Percentiles rank a stretch among this genome's conserved stretches.
Evolutionary conservation across 2,797 vertebrate species (phyloP).

Genomic region (Tokudaia tokunoshimensis): DNA sequence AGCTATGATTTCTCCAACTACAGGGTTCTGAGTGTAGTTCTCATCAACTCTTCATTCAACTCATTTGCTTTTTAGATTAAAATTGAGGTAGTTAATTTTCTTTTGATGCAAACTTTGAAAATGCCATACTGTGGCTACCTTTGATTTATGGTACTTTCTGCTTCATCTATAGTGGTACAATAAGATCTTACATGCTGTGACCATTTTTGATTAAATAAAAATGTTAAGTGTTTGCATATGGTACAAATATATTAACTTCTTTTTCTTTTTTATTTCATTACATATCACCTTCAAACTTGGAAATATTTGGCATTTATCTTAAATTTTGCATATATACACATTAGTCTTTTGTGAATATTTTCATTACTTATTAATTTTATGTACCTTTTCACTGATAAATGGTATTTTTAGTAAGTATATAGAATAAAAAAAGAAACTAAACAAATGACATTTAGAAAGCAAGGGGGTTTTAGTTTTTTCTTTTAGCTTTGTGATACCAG

Average conservation of each 20-base stretch:
- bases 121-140: background rate
- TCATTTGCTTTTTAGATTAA: slow-evolving; percentile 1
- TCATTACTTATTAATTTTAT: background rate
- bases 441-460: background rate
- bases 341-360: slow-evolving; percentile 44
- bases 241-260: background rate
- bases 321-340: slow-evolving; percentile 9
- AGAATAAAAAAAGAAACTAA: slow-evolving; percentile 59
- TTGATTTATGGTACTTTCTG: slow-evolving; percentile 14
- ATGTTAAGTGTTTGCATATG: slow-evolving; percentile 42
- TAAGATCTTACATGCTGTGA: background rate
- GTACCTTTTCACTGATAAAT: slow-evolving; percentile 10
- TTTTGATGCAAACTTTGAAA: slow-evolving; percentile 52
- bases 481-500: background rate
- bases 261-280: slow-evolving; percentile 33
- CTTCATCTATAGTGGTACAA: background rate
- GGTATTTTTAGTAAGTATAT: slow-evolving; percentile 38
- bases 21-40: background rate
- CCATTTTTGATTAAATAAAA: slow-evolving; percentile 63
- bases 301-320: slow-evolving; percentile 58
- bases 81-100: slow-evolving; percentile 40
- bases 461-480: background rate
- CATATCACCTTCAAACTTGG: slow-evolving; percentile 6
- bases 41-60: slow-evolving; percentile 59
- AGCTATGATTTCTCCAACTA: slow-evolving; percentile 8